Evolutionary conservation across 2,888 invertebrate species (phyloP).

Genomic region (Gerosis bhagava): DNA sequence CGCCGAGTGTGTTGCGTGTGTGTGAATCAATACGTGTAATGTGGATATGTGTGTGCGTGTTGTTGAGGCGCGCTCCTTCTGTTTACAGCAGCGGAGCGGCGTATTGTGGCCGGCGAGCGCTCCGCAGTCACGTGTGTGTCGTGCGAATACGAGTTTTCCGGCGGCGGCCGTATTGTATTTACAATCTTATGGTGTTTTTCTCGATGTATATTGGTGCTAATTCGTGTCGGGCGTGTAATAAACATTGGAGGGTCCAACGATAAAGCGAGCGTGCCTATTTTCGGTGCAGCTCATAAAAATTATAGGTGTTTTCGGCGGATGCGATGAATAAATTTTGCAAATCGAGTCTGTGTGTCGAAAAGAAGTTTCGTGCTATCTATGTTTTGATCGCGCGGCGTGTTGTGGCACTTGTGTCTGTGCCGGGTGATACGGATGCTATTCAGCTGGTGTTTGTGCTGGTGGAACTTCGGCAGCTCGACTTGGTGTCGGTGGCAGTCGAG

Average conservation of each 20-base stretch:
- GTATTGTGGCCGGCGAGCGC: conserved; percentile 81
- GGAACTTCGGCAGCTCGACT: conserved; percentile 50
- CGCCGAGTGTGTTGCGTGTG: conserved; percentile 47
- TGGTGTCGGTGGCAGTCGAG: conserved; percentile 38
- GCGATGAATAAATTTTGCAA: conserved; percentile 82
- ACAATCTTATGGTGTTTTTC: conserved; percentile 69
- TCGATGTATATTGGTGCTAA: conserved; percentile 65
- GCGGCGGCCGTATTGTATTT: conserved; percentile 58
- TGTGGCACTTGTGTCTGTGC: conserved; percentile 73
- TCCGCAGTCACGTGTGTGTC: conserved; percentile 83
- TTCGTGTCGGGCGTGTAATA: conserved; percentile 57
- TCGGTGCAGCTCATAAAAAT: conserved; percentile 69
- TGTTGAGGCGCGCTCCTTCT: conserved; percentile 70
- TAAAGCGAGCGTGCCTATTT: conserved; percentile 52
- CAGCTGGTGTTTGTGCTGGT: conserved; percentile 55
- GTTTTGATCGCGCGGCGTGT: conserved; percentile 74
- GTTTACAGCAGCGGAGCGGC: conserved; percentile 84
- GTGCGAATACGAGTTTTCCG: conserved; percentile 70
- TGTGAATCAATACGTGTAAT: conserved; percentile 36
- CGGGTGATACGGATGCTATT: conserved; percentile 63
- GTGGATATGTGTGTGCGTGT: conserved; percentile 63
- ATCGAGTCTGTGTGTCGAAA: conserved; percentile 78
- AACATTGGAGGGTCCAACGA: conserved; percentile 50
- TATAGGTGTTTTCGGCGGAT: conserved; percentile 76
- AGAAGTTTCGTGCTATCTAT: conserved; percentile 75